A percentile compares a stretch with the other conserved stretches of the same genome.
These are phyloP conservation scores for Polymixis flavicincta DNA, from an alignment of 2,888 invertebrate genomes.

Conservation along the genomic window DNA sequence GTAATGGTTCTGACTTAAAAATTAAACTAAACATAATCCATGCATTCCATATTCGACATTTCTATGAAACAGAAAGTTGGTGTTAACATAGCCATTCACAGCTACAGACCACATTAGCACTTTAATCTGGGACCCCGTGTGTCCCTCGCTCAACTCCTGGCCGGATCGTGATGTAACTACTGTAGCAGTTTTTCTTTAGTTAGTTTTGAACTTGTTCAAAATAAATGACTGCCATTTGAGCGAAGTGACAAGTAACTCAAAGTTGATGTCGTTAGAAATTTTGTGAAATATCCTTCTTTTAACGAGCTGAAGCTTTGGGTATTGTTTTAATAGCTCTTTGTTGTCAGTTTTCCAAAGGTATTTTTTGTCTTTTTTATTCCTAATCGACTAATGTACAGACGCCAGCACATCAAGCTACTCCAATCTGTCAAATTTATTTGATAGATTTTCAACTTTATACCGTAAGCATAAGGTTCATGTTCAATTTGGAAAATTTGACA, in stretches of 20 bases:
- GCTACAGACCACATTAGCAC: constrained; percentile 6
- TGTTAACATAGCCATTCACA: background rate
- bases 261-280: constrained; percentile 79
- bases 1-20: background rate
- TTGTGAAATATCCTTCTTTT: constrained; percentile 70
- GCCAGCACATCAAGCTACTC: too few species aligned
- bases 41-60: background rate
- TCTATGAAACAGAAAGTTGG: background rate
- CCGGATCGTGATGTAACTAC: constrained; percentile 79
- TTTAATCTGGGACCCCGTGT: constrained; percentile 49
- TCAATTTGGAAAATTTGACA: too few species aligned
- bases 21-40: background rate
- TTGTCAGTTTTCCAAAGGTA: constrained; percentile 65
- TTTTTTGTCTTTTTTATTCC: constrained; percentile 63
- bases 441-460: too few species aligned
- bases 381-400: constrained; percentile 61
- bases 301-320: constrained; percentile 65
- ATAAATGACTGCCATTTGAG: constrained; percentile 83
- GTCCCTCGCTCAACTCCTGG: constrained; percentile 62
- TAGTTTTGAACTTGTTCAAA: constrained; percentile 83
- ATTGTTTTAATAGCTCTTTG: constrained; percentile 73
- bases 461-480: too few species aligned
- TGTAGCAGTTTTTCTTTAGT: constrained; percentile 80
- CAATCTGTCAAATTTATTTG: too few species aligned
- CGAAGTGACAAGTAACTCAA: constrained; percentile 80